These are phyloP conservation scores for Athrips mouffetella DNA, from an alignment of 2,888 invertebrate species.

Conservation along the genomic window DNA sequence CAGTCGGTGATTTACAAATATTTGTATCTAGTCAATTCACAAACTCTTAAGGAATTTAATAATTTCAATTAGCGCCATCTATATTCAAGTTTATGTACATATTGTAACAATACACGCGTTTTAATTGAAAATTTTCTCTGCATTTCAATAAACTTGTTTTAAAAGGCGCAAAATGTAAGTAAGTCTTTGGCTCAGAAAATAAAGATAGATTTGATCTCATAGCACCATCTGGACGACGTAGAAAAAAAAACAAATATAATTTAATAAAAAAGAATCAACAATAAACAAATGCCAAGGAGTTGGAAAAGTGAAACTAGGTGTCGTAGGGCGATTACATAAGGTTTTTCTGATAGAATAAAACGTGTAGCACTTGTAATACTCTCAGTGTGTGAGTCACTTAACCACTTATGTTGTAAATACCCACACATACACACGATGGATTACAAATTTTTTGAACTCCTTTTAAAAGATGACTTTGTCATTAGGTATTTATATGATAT, in stretches of 20 bases:
- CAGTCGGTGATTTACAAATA: no score
- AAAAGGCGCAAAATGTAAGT: slow-evolving; percentile 12
- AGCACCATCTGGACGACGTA: slow-evolving; percentile 68
- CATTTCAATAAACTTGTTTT: not conserved
- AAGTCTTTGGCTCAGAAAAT: slow-evolving; percentile 71
- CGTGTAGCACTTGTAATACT: not conserved
- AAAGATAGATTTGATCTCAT: slow-evolving; percentile 60
- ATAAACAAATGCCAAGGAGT: slow-evolving; percentile 36
- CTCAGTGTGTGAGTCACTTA: no score
- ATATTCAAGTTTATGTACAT: not conserved
- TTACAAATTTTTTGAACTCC: no score
- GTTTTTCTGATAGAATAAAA: not conserved
- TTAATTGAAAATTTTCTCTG: not conserved
- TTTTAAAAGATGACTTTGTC: no score
- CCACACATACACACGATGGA: no score
- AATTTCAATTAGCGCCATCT: not conserved
- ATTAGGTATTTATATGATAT: no score
- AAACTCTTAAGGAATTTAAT: no score
- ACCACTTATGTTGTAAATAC: no score
- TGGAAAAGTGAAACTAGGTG: slow-evolving; percentile 15
- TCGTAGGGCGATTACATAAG: slow-evolving; percentile 1
- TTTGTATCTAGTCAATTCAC: no score
- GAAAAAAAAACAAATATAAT: slow-evolving; percentile 34
- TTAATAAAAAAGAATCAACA: slow-evolving; percentile 31
- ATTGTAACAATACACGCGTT: not conserved